Conservation (phyloP, 2,113 vertebrate species). For the Corapipo altera region DNA sequence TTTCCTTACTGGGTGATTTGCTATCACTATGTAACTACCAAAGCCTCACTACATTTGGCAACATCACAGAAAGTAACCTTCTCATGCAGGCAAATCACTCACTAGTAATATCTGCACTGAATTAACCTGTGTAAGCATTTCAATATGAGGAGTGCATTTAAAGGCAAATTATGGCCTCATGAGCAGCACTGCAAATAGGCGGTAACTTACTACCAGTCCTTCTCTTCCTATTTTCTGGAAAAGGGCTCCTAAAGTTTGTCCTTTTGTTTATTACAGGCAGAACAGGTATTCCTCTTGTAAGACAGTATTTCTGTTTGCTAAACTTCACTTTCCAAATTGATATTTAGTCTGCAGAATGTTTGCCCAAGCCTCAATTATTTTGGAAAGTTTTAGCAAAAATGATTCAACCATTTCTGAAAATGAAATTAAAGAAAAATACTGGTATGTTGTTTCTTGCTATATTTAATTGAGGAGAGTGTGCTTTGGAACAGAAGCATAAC, state of each 20-base stretch:
- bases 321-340: neutral
- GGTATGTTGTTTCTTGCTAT: conserved; percentile 46
- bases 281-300: neutral
- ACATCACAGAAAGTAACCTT: conserved; percentile 24
- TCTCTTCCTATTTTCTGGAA: neutral
- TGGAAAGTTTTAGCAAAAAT: conserved; percentile 57
- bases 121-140: conserved; percentile 3
- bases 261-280: neutral
- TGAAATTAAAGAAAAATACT: conserved; percentile 45
- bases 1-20: conserved; percentile 26
- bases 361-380: conserved; percentile 27
- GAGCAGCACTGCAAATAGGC: neutral
- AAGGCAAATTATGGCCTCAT: neutral
- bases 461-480: conserved; percentile 51
- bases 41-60: conserved; percentile 43
- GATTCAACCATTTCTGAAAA: conserved; percentile 64
- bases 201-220: neutral
- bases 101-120: neutral
- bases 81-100: neutral
- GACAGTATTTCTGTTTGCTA: neutral
- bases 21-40: conserved; percentile 1
- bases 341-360: conserved; percentile 13
- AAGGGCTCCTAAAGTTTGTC: neutral
- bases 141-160: neutral
- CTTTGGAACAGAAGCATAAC: conserved; percentile 58